Conservation (phyloP, 2,797 vertebrate species). For the Podargus strigoides region DNA sequence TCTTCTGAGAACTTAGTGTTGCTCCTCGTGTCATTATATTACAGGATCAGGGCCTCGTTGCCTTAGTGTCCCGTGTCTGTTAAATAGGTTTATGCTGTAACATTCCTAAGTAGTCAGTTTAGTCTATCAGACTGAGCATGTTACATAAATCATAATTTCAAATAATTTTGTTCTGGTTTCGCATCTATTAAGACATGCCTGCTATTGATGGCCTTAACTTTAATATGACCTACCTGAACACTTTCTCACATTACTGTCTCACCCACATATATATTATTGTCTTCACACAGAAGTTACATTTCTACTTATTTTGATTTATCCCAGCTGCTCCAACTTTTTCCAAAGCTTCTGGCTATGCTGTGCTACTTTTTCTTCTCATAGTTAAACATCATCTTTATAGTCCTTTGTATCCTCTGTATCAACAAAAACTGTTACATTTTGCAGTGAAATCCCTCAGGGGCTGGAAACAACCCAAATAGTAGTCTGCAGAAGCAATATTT, state of each 20-base stretch:
- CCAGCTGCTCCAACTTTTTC: background rate
- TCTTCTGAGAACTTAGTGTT: background rate
- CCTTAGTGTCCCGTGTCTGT: background rate
- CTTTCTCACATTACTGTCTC: background rate
- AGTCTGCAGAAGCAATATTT: slow-evolving; percentile 44
- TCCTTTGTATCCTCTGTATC: background rate
- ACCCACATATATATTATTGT: background rate
- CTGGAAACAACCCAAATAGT: slow-evolving; percentile 47
- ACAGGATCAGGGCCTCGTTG: background rate
- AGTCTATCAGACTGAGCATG: background rate
- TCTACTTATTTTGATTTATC: background rate
- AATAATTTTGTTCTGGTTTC: background rate
- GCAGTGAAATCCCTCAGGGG: slow-evolving; percentile 8
- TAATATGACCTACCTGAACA: background rate
- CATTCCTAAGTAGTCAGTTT: background rate
- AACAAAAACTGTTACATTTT: slow-evolving; percentile 31
- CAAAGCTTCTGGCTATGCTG: background rate
- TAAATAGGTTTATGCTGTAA: background rate
- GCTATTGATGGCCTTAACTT: background rate
- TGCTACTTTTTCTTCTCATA: background rate
- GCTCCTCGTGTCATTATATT: background rate
- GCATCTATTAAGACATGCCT: background rate
- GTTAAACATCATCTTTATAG: background rate
- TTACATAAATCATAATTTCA: background rate
- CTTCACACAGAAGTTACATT: background rate